Evolutionary conservation across 92 coral and sea anemone genomes (phyloP), one percentile per base, ranked within the genome.

Genomic region (Desmophyllum pertusum): DNA sequence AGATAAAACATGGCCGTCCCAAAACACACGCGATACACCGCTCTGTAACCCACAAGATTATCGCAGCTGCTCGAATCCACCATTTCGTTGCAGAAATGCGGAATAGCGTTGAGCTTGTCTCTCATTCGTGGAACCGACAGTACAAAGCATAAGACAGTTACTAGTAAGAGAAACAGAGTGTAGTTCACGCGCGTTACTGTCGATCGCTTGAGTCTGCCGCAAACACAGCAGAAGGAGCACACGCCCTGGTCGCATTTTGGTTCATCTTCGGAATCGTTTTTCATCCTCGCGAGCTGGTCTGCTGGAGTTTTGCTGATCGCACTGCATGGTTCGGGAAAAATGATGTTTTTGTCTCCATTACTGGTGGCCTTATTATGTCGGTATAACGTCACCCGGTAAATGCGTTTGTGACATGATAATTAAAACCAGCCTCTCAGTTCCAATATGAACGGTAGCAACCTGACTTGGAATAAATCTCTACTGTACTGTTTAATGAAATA

Each of bases 21-120:
- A 71, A 93, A 86, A 85, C 91, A 93, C 14, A 87, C 71, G 2
- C 98, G 90, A 83, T 93, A 93, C 9, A 93, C 97, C 4, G 95
- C 97, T 14, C 88, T 73, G 75, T 91, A 89, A n/a, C 98, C 98
- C 37, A 85, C 78, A 9, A 95, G 61, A 51, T 75, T 89, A 36
- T 77, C 87, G 41, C 97, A 95, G 33, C 86, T 86, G 30, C 40
- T 73, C 61, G 84, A 42, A 10, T 84, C 79, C 19, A 89, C 61
- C 51, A 84, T 70, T 23, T 81, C 84, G 29, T 63, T 83, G 89
- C 97, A 93, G 66, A 95, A 85, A 10, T 74, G 87, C 10, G 87
- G 89, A 51, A 76, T 77, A 37, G 81, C 80, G 33, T 75, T 70
- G 2, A 89, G 84, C 77, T 88, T 86, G 15, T n/a, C 73, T 15